Conservation (phyloP, 2,797 vertebrate species). For the Pogonophryne albipinna region DNA sequence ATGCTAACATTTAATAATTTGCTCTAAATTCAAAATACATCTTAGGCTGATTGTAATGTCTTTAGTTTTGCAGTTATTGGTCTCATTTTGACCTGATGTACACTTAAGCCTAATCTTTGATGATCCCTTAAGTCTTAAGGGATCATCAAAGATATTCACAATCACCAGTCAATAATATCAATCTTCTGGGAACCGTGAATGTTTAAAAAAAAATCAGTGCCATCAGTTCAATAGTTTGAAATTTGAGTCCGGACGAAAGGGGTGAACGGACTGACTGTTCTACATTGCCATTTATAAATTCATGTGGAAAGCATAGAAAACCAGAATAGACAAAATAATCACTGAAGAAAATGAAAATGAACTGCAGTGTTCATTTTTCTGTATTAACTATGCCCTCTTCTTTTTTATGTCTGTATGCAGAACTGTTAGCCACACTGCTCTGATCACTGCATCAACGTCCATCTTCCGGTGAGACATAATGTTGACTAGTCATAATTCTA, state of each 20-base stretch:
- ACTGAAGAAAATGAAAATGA: background rate
- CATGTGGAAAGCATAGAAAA: background rate
- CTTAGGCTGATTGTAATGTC: background rate
- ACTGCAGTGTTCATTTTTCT: background rate
- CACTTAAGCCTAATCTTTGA: too few species aligned
- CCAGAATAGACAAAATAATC: background rate
- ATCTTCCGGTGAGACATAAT: conserved; percentile 79
- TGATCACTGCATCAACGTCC: conserved; percentile 56
- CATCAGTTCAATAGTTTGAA: background rate
- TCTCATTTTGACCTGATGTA: too few species aligned
- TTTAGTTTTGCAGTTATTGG: background rate
- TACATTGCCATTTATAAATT: background rate
- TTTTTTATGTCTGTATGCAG: conserved; percentile 63
- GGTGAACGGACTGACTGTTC: background rate
- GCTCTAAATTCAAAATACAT: background rate
- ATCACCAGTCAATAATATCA: too few species aligned
- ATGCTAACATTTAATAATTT: background rate
- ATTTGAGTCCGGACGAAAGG: background rate
- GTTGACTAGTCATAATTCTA: background rate
- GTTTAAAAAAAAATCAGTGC: too few species aligned
- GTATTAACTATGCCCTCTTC: conserved; percentile 8
- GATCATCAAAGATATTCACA: too few species aligned
- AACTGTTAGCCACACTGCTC: conserved; percentile 82
- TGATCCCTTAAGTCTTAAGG: too few species aligned
- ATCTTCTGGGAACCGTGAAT: background rate